A percentile compares a stretch with the other conserved stretches of the same genome.
phyloP scores from a whole-genome alignment of 1,140 invertebrate species.

The Drosophila hydei region DNA sequence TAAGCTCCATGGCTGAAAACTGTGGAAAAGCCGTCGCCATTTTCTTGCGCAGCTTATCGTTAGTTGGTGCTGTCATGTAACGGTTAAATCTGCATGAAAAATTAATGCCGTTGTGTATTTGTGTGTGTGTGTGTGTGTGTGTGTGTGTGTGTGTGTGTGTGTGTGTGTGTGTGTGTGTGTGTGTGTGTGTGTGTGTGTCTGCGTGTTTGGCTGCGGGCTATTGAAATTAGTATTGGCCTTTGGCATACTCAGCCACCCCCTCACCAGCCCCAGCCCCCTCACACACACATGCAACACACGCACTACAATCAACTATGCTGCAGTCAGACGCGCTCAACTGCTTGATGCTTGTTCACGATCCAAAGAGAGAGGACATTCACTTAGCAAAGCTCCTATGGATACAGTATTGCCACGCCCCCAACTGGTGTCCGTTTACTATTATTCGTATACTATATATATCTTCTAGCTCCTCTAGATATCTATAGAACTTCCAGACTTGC shows the following conservation, averaged over 20 bases:
- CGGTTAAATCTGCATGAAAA: conserved; percentile 60
- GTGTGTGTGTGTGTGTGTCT: conserved; percentile 5
- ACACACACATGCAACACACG: neutral
- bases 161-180: neutral
- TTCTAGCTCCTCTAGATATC: too few species aligned
- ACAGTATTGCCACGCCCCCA: too few species aligned
- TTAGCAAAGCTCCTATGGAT: too few species aligned
- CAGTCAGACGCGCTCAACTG: too few species aligned
- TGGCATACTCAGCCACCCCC: conserved; percentile 10
- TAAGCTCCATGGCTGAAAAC: neutral
- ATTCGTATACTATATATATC: too few species aligned
- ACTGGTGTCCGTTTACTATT: too few species aligned
- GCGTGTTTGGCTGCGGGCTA: conserved; percentile 18
- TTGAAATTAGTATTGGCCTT: conserved; percentile 46
- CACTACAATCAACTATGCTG: neutral
- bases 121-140: neutral
- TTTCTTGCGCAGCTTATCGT: conserved; percentile 47
- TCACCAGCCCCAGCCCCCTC: neutral
- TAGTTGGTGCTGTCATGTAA: conserved; percentile 53
- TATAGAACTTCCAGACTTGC: too few species aligned
- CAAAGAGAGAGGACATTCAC: too few species aligned
- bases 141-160: conserved; percentile 1
- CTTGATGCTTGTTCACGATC: too few species aligned
- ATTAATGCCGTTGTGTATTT: conserved; percentile 36
- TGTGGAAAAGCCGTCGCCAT: conserved; percentile 50